Conservation (phyloP, 1,140 invertebrate genomes). For the Diplogasteroides magnus region DNA sequence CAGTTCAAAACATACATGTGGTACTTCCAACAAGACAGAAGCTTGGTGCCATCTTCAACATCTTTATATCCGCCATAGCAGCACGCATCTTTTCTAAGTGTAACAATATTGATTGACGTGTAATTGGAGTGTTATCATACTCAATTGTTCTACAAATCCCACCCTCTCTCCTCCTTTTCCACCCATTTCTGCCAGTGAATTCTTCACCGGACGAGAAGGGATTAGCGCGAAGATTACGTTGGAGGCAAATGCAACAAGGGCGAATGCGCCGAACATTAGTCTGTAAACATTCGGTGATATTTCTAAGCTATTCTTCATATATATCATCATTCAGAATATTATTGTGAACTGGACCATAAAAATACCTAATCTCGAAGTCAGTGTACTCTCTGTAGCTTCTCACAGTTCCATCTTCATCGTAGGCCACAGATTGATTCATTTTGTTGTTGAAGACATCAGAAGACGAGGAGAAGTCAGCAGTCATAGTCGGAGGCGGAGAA, state of each 20-base stretch:
- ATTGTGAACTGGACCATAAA: neutral
- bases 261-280: neutral
- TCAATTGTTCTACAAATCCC: neutral
- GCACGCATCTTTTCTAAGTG: neutral
- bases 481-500: neutral
- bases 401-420: no score
- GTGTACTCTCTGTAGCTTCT: neutral
- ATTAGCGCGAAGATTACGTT: neutral
- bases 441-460: neutral
- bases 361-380: neutral
- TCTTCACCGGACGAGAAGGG: neutral
- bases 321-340: neutral
- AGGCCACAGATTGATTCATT: no score
- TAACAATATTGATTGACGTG: neutral
- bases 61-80: conserved; percentile 1
- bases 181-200: neutral
- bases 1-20: no score
- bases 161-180: neutral
- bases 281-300: no score
- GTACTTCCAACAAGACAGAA: conserved; percentile 1
- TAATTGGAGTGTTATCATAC: neutral
- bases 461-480: neutral
- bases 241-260: neutral
- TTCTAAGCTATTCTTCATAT: no score
- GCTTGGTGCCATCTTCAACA: conserved; percentile 12